Conservation (phyloP, 2,888 invertebrate genomes). For the Cantharis rufa region DNA sequence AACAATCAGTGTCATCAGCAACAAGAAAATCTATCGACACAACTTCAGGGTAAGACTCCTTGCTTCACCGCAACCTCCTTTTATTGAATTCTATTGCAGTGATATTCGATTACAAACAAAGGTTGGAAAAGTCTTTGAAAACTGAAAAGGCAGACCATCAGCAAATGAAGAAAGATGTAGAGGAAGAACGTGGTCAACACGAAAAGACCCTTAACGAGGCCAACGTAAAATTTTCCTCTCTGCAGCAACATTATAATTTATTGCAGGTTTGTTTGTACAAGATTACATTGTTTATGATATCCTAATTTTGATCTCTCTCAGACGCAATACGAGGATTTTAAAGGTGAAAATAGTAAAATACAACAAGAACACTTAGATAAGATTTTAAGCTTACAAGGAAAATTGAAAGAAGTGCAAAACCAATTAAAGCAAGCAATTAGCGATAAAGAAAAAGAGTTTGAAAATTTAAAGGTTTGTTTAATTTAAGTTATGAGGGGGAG, state of each 20-base stretch:
- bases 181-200: constrained; percentile 57
- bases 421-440: constrained; percentile 55
- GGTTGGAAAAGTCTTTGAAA: constrained; percentile 62
- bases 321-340: constrained; percentile 60
- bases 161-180: constrained; percentile 58
- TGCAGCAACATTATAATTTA: constrained; percentile 62
- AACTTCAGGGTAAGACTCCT: constrained; percentile 60
- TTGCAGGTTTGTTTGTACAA: constrained; percentile 48
- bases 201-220: constrained; percentile 59
- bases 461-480: constrained; percentile 34
- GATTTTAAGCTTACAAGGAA: constrained; percentile 56
- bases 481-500: background rate
- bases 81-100: constrained; percentile 51
- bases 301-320: constrained; percentile 42
- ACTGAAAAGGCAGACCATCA: constrained; percentile 61
- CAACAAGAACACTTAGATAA: constrained; percentile 58
- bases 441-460: constrained; percentile 46
- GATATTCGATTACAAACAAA: constrained; percentile 62
- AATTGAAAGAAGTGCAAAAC: constrained; percentile 56
- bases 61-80: background rate
- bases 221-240: constrained; percentile 59
- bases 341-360: constrained; percentile 56
- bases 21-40: constrained; percentile 62
- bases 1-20: constrained; percentile 62
- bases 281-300: background rate